A percentile compares a stretch with the other conserved stretches of the same genome.
phyloP scores from a whole-genome alignment of 64 coral and sea anemone species.

The Orbicella faveolata region DNA sequence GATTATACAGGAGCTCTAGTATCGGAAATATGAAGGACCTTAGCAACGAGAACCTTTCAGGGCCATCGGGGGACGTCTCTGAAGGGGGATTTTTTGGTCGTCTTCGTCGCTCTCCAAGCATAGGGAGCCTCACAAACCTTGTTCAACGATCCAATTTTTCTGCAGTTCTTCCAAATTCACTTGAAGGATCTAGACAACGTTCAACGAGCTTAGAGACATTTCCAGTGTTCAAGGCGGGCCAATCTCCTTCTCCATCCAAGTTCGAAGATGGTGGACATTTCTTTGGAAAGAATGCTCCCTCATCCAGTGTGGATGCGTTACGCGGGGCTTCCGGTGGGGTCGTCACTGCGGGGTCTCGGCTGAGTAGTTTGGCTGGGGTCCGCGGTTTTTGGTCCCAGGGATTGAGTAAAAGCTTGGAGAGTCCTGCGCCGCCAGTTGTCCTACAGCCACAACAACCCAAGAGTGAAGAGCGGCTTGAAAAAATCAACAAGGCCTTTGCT shows the following conservation, averaged over 20 bases:
- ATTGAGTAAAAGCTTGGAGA: constrained; percentile 31
- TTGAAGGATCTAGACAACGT: constrained; percentile 39
- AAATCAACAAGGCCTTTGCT: constrained; percentile 77
- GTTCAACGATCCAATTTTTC: constrained; percentile 69
- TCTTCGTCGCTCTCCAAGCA: constrained; percentile 66
- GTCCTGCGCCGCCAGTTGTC: constrained; percentile 27
- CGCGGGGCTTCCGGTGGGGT: constrained; percentile 7
- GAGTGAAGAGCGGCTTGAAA: constrained; percentile 80
- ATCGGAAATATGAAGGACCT: constrained; percentile 81
- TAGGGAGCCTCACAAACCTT: constrained; percentile 81
- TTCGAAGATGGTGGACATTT: constrained; percentile 55
- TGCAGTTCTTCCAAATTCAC: constrained; percentile 29
- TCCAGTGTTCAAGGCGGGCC: constrained; percentile 47
- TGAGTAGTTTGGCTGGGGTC: constrained; percentile 78
- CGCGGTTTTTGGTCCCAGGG: constrained; percentile 73
- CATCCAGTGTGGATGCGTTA: constrained; percentile 9
- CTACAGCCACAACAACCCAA: not conserved
- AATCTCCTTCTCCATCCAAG: constrained; percentile 71
- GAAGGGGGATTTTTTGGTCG: constrained; percentile 82
- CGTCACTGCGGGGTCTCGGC: constrained; percentile 55
- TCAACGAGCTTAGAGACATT: constrained; percentile 76
- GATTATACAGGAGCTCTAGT: constrained; percentile 72
- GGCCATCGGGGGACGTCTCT: constrained; percentile 6
- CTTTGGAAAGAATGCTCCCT: not conserved
- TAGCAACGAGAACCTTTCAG: constrained; percentile 25